phyloP scores from a whole-genome alignment of 92 coral and sea anemone species.

The Ricordea florida region DNA sequence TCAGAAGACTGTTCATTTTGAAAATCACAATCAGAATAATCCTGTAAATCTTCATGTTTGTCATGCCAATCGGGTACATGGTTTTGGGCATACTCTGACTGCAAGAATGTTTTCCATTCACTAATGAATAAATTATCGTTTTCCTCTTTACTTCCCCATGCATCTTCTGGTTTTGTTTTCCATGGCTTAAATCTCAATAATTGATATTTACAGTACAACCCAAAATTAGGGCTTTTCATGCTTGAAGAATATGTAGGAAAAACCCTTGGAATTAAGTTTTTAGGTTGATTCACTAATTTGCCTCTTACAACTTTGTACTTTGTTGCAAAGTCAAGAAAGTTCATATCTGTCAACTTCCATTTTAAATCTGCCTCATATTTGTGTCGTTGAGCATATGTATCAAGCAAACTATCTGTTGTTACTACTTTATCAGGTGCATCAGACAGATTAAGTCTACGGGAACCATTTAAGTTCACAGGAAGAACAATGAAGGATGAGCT shows the following conservation, averaged over 20 bases:
- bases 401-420: conserved; percentile 9
- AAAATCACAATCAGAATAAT: conserved; percentile 17
- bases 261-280: conserved; percentile 12
- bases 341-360: conserved; percentile 9
- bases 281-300: conserved; percentile 10
- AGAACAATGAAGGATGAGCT: conserved; percentile 3
- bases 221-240: background rate
- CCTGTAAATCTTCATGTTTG: conserved; percentile 20
- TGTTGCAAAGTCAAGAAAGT: conserved; percentile 48
- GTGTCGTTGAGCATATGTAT: conserved; percentile 3
- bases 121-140: conserved; percentile 11
- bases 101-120: conserved; percentile 31
- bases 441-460: conserved; percentile 11
- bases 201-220: conserved; percentile 18
- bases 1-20: background rate
- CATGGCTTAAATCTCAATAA: conserved; percentile 5
- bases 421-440: conserved; percentile 7
- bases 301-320: too few relatives aligned
- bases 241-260: conserved; percentile 25
- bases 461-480: conserved; percentile 40
- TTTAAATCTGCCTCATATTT: background rate
- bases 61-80: conserved; percentile 42
- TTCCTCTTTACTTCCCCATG: conserved; percentile 21
- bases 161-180: conserved; percentile 32
- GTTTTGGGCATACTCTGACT: background rate